phyloP scores from a whole-genome alignment of 2,888 invertebrate genomes.

The Malachius bipustulatus region DNA sequence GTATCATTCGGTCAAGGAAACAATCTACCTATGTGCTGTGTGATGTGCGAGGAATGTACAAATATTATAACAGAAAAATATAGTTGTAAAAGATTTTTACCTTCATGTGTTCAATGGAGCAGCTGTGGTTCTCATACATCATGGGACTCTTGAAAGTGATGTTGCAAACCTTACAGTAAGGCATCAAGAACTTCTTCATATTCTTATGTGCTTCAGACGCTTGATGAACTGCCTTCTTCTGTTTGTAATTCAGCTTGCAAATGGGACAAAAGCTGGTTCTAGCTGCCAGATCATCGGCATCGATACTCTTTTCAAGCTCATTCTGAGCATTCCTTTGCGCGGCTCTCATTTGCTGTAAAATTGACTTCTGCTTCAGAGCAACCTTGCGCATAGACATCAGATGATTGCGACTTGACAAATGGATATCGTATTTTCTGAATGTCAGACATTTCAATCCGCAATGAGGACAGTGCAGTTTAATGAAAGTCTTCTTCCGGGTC shows the following conservation, averaged over 20 bases:
- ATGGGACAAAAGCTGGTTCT: slow-evolving; percentile 36
- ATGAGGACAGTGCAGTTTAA: slow-evolving; percentile 65
- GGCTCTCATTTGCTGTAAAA: slow-evolving; percentile 64
- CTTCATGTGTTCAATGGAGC: slow-evolving; percentile 70
- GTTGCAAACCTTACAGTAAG: slow-evolving; percentile 67
- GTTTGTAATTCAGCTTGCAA: slow-evolving; percentile 37
- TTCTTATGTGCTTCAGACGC: slow-evolving; percentile 68
- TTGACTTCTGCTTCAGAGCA: slow-evolving; percentile 61
- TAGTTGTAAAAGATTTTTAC: slow-evolving; percentile 35
- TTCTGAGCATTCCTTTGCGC: slow-evolving; percentile 68
- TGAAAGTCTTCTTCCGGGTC: slow-evolving; percentile 39
- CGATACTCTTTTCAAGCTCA: slow-evolving; percentile 57
- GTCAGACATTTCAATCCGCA: slow-evolving; percentile 63
- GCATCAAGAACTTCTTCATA: slow-evolving; percentile 76
- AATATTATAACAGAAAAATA: background rate
- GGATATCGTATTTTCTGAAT: slow-evolving; percentile 62
- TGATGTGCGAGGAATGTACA: no score
- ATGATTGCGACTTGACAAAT: slow-evolving; percentile 60
- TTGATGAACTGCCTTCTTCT: slow-evolving; percentile 60
- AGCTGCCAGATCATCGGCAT: slow-evolving; percentile 41
- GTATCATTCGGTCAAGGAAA: no score
- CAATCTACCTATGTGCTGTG: no score
- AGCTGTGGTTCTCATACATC: slow-evolving; percentile 74
- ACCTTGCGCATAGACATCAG: slow-evolving; percentile 61
- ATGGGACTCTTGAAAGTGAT: slow-evolving; percentile 72